Percentiles rank a stretch among this genome's conserved stretches.
phyloP scores from a whole-genome alignment of 2,113 vertebrate genomes.

The Platysteira castanea region DNA sequence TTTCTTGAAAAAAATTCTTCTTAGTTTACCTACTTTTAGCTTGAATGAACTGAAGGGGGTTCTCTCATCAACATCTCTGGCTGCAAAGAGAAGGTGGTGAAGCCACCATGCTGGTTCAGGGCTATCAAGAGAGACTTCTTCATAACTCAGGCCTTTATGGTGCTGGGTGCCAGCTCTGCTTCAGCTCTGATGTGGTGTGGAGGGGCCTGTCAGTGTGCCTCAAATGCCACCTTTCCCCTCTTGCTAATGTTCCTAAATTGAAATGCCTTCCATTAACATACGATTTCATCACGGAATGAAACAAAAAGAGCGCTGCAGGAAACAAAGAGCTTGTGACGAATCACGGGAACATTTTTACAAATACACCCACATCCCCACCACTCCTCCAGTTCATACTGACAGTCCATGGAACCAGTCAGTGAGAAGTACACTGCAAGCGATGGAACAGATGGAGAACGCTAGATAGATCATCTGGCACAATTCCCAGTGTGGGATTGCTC shows the following conservation, averaged over 20 bases:
- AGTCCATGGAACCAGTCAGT: neutral
- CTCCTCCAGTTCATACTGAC: neutral
- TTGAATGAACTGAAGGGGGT: neutral
- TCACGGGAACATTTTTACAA: neutral
- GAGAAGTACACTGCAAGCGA: neutral
- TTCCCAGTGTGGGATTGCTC: neutral
- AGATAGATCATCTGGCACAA: neutral
- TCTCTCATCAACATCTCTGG: fast-evolving
- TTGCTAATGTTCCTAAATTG: neutral
- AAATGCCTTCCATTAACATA: neutral
- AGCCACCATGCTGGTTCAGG: neutral
- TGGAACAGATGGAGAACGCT: neutral
- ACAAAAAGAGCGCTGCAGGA: neutral
- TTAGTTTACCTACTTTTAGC: neutral
- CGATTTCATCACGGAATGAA: neutral
- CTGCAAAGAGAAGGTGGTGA: neutral
- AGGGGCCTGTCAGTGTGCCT: neutral
- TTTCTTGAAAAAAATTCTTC: neutral
- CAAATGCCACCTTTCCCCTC: neutral
- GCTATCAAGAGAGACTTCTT: neutral
- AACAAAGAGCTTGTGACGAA: neutral
- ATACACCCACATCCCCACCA: neutral
- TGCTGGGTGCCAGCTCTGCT: neutral
- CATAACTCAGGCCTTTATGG: neutral
- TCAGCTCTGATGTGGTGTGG: neutral